Evolutionary conservation across 53 echinoderm and acorn worm species (phyloP), one percentile per base, ranked within the genome.

Genomic region (Holothuria scabra): DNA sequence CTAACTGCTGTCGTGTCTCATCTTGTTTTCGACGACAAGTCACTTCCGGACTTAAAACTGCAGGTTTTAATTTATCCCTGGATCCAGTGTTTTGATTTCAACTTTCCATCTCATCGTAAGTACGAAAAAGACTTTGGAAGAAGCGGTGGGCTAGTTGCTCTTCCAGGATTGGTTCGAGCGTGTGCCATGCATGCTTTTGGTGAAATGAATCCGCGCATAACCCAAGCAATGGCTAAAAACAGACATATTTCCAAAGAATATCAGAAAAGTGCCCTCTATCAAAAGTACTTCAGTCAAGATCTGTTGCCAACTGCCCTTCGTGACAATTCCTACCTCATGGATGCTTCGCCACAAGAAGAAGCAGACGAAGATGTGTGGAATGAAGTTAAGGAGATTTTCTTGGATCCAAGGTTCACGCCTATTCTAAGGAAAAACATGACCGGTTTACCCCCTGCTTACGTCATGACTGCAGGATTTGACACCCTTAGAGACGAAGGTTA

Each of bases 401-500:
- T 87, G 3, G 93, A 92, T 62, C 74, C 87, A 10, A 78, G 89
- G 24, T 23, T 80, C 14, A 49, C 89, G 1, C 87, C 87, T 0
- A 81, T 86, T 26, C 52, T 87, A 35, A 63, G 87, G 61, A 81
- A 90, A 29, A 46, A 87, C 56, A 79, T 86, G 26, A 66, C 65
- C 0, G 91, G 85, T 8, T 61, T 91, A 24, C 84, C 91, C 2
- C 57, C 55, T 12, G 83, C 91, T 46, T 92, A 92, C 83, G 84
- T 95, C 70, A 55, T 89, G 16, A 95, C 92, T 4, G 86, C 85
- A 20, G 86, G 86, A 31, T 83, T 64, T 60, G 95, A 95, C 60
- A 41, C 80, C 12, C 78, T 92, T 29, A 68, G 95, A 22, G 95
- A 95, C 81, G 95, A 95, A 33, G 90, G 95, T 58, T 90, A 92